Conservation (phyloP, 2,888 invertebrate genomes). For the Diplazon laetatorius region DNA sequence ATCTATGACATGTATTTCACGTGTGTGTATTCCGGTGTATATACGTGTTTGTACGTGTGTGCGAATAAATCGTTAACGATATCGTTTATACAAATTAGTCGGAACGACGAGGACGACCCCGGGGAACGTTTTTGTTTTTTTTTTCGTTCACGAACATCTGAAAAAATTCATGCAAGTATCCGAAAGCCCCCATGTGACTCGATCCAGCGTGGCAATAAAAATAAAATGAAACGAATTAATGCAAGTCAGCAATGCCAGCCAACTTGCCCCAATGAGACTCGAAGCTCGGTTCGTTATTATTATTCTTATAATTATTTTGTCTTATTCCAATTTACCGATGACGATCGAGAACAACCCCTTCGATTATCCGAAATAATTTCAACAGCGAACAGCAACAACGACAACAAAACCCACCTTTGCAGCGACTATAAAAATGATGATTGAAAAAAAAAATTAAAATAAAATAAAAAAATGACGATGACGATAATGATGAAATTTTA, state of each 20-base stretch:
- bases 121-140: conserved; percentile 12
- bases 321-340: neutral
- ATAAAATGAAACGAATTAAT: conserved; percentile 70
- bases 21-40: no score
- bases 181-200: conserved; percentile 30
- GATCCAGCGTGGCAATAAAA: conserved; percentile 39
- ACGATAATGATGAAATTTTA: neutral
- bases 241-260: conserved; percentile 17
- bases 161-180: conserved; percentile 33
- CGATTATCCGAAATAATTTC: neutral
- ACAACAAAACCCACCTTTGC: conserved; percentile 17
- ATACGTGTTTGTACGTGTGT: conserved; percentile 9
- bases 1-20: conserved; percentile 43
- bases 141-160: conserved; percentile 31
- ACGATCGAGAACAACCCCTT: conserved; percentile 13
- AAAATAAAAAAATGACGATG: neutral
- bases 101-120: conserved; percentile 20
- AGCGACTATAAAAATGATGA: neutral
- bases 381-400: neutral
- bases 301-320: conserved; percentile 19
- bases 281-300: no score
- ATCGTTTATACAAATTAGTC: conserved; percentile 44
- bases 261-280: conserved; percentile 25
- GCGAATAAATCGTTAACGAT: neutral
- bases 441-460: conserved; percentile 8